phyloP scores from a whole-genome alignment of 2,113 vertebrate genomes.

The Platanista minor region DNA sequence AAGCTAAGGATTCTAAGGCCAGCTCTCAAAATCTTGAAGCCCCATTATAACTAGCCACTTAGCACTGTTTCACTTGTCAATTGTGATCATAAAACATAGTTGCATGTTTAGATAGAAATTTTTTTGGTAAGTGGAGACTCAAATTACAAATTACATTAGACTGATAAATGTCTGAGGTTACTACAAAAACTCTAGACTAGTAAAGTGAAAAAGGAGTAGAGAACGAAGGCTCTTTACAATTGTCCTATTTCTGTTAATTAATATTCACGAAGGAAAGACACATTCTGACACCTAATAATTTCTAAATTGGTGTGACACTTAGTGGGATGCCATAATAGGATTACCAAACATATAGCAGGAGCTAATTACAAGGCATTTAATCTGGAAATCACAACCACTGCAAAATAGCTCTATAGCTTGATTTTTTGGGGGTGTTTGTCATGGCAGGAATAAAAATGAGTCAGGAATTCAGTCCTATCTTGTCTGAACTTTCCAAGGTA shows the following conservation, averaged over 20 bases:
- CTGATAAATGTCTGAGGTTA: constrained; percentile 42
- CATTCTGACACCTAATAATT: constrained; percentile 64
- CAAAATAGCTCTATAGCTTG: constrained; percentile 33
- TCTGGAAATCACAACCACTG: constrained; percentile 46
- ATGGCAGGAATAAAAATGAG: background rate
- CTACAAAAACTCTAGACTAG: background rate
- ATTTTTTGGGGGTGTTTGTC: background rate
- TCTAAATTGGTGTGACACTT: constrained; percentile 71
- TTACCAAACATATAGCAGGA: constrained; percentile 63
- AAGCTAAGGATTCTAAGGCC: constrained; percentile 5
- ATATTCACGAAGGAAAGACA: constrained; percentile 53
- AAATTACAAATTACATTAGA: constrained; percentile 43
- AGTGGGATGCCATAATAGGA: constrained; percentile 64
- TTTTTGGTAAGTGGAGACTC: background rate
- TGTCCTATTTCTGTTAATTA: constrained; percentile 68
- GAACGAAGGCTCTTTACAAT: constrained; percentile 48
- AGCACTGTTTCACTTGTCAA: background rate
- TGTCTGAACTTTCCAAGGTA: background rate
- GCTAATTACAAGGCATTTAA: constrained; percentile 69
- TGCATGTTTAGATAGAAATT: constrained; percentile 40
- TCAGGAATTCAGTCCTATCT: constrained; percentile 29
- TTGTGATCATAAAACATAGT: background rate
- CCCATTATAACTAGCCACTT: background rate
- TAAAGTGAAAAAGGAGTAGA: constrained; percentile 24
- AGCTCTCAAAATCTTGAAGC: background rate